phyloP scores from a whole-genome alignment of 2,888 invertebrate genomes.

The Eristalinus sepulchralis region DNA sequence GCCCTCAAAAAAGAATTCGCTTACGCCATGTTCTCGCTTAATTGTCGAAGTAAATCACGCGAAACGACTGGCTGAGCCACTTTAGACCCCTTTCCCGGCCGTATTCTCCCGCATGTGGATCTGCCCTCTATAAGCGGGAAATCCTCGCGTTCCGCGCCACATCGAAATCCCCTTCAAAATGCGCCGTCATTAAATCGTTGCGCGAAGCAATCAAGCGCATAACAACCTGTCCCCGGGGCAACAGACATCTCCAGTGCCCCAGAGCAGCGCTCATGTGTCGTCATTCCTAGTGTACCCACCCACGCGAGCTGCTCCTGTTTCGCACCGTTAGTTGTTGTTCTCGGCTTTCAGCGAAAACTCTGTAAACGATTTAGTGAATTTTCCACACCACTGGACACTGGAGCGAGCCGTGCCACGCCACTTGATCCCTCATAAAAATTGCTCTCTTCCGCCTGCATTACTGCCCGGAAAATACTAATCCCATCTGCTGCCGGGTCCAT shows the following conservation, averaged over 20 bases:
- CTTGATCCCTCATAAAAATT: constrained; percentile 17
- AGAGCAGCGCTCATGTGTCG: neutral
- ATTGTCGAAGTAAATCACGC: too few species aligned
- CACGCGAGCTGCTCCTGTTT: neutral
- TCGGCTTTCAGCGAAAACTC: neutral
- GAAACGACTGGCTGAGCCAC: too few species aligned
- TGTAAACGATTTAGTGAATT: constrained; percentile 23
- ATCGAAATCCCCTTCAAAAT: neutral
- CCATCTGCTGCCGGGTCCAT: neutral
- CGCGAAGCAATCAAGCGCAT: neutral
- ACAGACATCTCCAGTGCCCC: neutral
- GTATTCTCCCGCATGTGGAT: too few species aligned
- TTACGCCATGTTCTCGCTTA: too few species aligned
- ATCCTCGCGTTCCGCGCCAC: neutral
- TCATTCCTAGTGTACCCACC: neutral
- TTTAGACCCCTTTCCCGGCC: too few species aligned
- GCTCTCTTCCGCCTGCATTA: neutral
- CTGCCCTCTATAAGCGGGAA: neutral
- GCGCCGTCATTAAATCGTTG: neutral
- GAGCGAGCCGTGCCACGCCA: neutral
- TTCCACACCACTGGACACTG: constrained; percentile 8
- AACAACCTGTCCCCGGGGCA: neutral
- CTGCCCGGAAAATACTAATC: neutral
- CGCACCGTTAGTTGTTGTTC: neutral
- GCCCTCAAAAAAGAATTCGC: too few species aligned